These are phyloP conservation scores for Rallus crepitans DNA, from an alignment of 2,797 vertebrate species.

Conservation along the genomic window DNA sequence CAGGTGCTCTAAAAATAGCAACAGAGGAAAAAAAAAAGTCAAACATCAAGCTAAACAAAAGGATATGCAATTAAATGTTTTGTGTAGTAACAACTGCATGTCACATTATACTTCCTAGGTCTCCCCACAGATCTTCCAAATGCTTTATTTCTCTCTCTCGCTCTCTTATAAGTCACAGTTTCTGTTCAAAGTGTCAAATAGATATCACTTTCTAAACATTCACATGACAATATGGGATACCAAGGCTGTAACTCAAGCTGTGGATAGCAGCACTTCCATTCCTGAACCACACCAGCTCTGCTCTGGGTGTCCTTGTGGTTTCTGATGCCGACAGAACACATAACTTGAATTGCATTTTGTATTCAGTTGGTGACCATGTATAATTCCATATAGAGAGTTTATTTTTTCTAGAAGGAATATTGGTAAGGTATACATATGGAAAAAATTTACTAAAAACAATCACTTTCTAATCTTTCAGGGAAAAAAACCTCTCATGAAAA, in stretches of 20 bases:
- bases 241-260: background rate
- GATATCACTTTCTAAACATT: background rate
- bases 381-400: conserved; percentile 10
- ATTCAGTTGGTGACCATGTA: conserved; percentile 4
- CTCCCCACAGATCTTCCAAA: background rate
- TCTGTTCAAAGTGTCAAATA: background rate
- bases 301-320: background rate
- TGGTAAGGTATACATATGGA: conserved; percentile 40
- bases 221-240: background rate
- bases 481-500: background rate
- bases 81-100: background rate
- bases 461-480: conserved; percentile 45
- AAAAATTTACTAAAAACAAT: conserved; percentile 71
- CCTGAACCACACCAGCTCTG: background rate
- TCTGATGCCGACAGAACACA: background rate
- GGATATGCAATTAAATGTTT: background rate
- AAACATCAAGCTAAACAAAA: background rate
- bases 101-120: background rate
- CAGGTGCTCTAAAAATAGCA: background rate
- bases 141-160: background rate
- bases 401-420: conserved; percentile 52
- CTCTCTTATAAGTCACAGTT: background rate
- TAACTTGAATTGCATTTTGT: conserved; percentile 19
- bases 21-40: background rate
- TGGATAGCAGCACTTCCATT: background rate